A percentile compares a stretch with the other conserved stretches of the same genome.
Evolutionary conservation across 2,113 vertebrate species (phyloP).

Genomic region (Callionymus lyra): DNA sequence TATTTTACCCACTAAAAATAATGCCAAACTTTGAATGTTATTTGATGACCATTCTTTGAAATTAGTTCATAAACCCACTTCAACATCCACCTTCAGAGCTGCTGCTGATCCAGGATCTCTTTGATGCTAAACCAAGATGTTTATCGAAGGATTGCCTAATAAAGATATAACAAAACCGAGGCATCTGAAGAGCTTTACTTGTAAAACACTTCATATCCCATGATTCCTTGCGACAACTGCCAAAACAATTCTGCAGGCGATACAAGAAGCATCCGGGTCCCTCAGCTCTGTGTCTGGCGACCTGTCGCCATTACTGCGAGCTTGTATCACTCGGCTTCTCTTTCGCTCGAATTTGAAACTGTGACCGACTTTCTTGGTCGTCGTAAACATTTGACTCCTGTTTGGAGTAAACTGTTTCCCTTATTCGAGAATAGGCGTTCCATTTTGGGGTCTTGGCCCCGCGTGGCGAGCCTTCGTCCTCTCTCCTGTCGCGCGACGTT

Average conservation of each 20-base stretch:
- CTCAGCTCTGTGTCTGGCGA: slow-evolving; percentile 67
- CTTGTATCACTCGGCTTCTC: slow-evolving; percentile 8
- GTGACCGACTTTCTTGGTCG: slow-evolving; percentile 39
- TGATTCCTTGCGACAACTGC: background rate
- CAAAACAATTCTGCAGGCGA: slow-evolving; percentile 9
- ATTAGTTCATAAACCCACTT: too few species aligned
- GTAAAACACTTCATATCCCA: slow-evolving; percentile 47
- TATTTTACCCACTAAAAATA: too few species aligned
- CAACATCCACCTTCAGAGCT: too few species aligned
- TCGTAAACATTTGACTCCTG: slow-evolving; percentile 47
- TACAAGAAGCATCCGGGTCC: slow-evolving; percentile 70
- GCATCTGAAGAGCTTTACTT: background rate
- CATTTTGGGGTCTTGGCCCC: slow-evolving; percentile 58
- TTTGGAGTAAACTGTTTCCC: slow-evolving; percentile 32
- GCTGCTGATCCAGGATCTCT: too few species aligned
- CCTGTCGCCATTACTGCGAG: slow-evolving; percentile 75
- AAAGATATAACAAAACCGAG: background rate
- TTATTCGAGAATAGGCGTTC: slow-evolving; percentile 19
- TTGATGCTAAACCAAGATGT: too few species aligned
- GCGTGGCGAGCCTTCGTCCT: slow-evolving; percentile 49
- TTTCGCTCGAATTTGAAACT: slow-evolving; percentile 23
- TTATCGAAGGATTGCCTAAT: too few species aligned
- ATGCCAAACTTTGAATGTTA: too few species aligned
- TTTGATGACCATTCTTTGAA: too few species aligned
- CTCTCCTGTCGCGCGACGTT: slow-evolving; percentile 14